Evolutionary conservation across 2,797 vertebrate species (phyloP).

Genomic region (Dermochelys coriacea): DNA sequence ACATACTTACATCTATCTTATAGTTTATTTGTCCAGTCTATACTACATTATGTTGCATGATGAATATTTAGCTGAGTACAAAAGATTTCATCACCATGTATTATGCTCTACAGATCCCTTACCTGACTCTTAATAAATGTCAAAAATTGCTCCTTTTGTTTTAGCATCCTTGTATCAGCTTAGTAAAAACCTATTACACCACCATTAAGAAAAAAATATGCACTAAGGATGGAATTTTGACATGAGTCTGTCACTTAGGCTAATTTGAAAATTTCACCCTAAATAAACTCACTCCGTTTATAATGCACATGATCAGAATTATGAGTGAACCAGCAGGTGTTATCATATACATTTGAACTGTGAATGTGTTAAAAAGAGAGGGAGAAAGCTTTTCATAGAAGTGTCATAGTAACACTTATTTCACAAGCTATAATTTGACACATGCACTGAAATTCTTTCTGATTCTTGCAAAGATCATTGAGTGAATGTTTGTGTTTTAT

Average conservation of each 20-base stretch:
- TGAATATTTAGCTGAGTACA: not conserved
- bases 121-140: not conserved
- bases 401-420: not conserved
- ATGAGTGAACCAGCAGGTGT: not conserved
- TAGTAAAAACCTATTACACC: not conserved
- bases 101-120: not conserved
- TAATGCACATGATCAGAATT: fast-evolving
- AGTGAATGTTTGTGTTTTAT: constrained; percentile 26
- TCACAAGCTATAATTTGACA: not conserved
- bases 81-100: not conserved
- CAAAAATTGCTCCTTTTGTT: not conserved
- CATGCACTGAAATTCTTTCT: not conserved
- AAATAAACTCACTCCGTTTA: not conserved
- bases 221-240: not conserved
- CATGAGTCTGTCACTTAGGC: not conserved
- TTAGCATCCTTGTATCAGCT: not conserved
- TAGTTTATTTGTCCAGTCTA: not conserved
- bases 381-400: not conserved
- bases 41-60: not conserved
- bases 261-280: not conserved
- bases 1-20: not conserved
- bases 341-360: not conserved
- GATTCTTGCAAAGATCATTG: not conserved
- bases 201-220: not conserved
- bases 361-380: not conserved